Conservation (phyloP, 2,888 invertebrate genomes). For the Agrochola lychnidis region DNA sequence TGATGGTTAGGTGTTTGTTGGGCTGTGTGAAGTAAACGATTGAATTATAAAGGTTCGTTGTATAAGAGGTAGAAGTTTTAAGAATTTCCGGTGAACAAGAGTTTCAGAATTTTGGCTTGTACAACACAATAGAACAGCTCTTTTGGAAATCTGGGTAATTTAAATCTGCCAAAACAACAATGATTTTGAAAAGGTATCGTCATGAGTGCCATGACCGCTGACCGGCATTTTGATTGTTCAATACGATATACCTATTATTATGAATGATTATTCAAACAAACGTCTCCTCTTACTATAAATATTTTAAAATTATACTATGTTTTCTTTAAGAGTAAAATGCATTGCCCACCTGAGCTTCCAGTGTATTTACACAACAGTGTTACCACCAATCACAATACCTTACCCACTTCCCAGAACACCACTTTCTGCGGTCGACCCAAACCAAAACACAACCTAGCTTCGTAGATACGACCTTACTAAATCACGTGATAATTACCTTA, state of each 20-base stretch:
- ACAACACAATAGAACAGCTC: background rate
- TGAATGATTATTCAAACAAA: background rate
- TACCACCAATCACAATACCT: constrained; percentile 31
- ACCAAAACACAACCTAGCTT: constrained; percentile 27
- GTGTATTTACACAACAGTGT: constrained; percentile 1
- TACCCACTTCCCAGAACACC: constrained; percentile 19
- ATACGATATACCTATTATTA: background rate
- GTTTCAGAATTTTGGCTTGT: background rate
- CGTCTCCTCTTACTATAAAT: background rate
- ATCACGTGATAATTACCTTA: constrained; percentile 52
- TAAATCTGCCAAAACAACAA: background rate
- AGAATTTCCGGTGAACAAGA: background rate
- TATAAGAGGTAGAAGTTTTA: background rate
- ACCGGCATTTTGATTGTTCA: background rate
- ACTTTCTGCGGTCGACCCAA: constrained; percentile 36
- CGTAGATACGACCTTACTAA: constrained; percentile 39
- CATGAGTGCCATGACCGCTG: background rate
- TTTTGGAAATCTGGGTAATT: no score
- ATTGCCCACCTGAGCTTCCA: background rate
- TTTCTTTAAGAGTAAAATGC: background rate
- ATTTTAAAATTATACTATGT: background rate
- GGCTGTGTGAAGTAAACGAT: background rate
- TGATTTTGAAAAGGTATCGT: background rate
- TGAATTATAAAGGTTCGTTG: constrained; percentile 1
- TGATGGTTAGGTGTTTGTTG: constrained; percentile 22